Conservation (phyloP, 2,888 invertebrate genomes). For the Phengaris arion region DNA sequence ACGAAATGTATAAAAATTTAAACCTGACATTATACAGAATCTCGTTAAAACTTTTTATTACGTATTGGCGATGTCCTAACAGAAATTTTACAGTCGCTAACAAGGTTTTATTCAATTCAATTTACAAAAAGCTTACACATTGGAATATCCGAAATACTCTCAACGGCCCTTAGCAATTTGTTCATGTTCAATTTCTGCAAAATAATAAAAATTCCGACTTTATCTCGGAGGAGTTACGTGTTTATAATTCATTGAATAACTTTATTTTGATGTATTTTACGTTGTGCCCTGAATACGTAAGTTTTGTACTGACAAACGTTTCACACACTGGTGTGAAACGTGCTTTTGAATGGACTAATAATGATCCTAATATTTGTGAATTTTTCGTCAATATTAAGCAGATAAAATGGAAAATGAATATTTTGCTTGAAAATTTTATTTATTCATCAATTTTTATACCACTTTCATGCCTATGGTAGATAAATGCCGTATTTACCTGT, state of each 20-base stretch:
- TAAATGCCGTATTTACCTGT: neutral
- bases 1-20: neutral
- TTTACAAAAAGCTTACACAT: constrained; percentile 20
- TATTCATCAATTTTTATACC: too few species aligned
- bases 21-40: neutral
- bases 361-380: neutral
- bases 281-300: constrained; percentile 13
- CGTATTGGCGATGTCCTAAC: neutral
- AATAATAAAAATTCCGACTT: constrained; percentile 20
- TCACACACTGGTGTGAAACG: constrained; percentile 3
- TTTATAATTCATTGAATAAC: constrained; percentile 27
- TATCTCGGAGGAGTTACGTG: constrained; percentile 18
- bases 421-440: neutral
- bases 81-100: neutral
- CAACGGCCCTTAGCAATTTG: constrained; percentile 27
- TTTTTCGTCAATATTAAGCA: neutral
- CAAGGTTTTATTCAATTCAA: constrained; percentile 25
- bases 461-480: neutral
- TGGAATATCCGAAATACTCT: constrained; percentile 25
- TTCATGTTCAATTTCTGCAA: constrained; percentile 19
- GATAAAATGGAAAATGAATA: neutral
- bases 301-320: too few species aligned
- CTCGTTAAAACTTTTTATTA: constrained; percentile 18
- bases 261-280: constrained; percentile 26
- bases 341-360: neutral